These are phyloP conservation scores for Pseudopodoces humilis DNA, from an alignment of 2,113 vertebrate genomes.

Conservation along the genomic window DNA sequence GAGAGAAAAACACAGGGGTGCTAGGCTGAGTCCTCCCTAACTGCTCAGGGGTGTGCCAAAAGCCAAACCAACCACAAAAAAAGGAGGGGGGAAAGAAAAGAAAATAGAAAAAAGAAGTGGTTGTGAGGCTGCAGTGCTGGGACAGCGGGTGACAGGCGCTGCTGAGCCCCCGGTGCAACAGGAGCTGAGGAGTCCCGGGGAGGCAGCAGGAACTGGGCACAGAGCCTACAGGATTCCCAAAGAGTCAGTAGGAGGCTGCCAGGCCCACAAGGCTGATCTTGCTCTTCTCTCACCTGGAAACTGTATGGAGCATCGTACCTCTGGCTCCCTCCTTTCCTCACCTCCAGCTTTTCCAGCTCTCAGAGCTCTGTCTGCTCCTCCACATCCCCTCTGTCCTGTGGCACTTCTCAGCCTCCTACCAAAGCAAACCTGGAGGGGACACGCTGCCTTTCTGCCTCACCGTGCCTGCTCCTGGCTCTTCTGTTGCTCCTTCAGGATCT, in stretches of 20 bases:
- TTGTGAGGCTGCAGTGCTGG: not conserved
- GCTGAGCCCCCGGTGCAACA: not conserved
- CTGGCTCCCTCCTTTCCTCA: not conserved
- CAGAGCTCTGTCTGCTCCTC: not conserved
- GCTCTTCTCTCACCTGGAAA: slow-evolving; percentile 8
- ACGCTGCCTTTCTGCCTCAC: not conserved
- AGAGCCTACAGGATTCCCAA: not conserved
- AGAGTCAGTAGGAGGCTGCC: not conserved
- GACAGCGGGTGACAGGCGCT: not conserved
- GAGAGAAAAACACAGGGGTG: not conserved
- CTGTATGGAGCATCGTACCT: not conserved
- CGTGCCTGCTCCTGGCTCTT: slow-evolving; percentile 39
- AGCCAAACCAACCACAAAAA: not conserved
- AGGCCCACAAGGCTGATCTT: not conserved
- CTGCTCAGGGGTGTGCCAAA: not conserved
- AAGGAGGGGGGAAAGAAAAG: not conserved
- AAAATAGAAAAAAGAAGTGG: not conserved
- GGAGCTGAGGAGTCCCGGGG: not conserved
- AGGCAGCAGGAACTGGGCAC: not conserved
- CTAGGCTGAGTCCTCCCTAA: not conserved
- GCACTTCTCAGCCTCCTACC: not conserved
- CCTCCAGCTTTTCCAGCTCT: slow-evolving; percentile 32
- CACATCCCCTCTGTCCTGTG: not conserved
- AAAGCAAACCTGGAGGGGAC: slow-evolving; percentile 5
- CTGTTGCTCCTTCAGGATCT: not conserved